These are phyloP conservation scores for Petrocephalus schoutedeni DNA, from an alignment of 2,797 vertebrate genomes.

Conservation along the genomic window DNA sequence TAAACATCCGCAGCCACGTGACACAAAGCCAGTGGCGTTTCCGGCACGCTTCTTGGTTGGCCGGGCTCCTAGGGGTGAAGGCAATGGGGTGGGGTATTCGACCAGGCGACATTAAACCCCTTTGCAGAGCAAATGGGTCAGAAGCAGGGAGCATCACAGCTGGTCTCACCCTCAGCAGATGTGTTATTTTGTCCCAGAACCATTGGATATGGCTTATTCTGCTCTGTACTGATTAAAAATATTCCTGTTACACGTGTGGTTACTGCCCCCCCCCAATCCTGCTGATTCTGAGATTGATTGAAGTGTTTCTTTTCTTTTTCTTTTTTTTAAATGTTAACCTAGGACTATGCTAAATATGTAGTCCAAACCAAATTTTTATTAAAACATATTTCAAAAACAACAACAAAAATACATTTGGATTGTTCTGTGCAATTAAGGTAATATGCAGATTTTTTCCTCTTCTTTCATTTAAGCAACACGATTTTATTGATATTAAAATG, in stretches of 20 bases:
- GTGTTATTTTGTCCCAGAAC: constrained; percentile 53
- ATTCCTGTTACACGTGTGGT: constrained; percentile 65
- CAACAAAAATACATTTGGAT: constrained; percentile 68
- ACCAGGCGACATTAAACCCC: constrained; percentile 58
- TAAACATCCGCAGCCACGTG: constrained; percentile 40
- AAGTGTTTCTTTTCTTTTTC: constrained; percentile 47
- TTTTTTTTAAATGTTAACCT: constrained; percentile 54
- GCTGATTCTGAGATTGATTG: constrained; percentile 36
- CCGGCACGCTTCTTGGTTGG: constrained; percentile 51
- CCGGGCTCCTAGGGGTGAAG: constrained; percentile 45
- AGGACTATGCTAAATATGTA: constrained; percentile 63
- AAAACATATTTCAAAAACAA: constrained; percentile 53
- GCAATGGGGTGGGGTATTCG: constrained; percentile 53
- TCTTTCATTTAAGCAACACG: constrained; percentile 62
- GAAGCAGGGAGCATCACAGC: constrained; percentile 57
- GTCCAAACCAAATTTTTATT: constrained; percentile 70
- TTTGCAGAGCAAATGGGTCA: constrained; percentile 50
- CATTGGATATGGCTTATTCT: constrained; percentile 49
- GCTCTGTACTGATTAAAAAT: constrained; percentile 64
- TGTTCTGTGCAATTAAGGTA: constrained; percentile 82
- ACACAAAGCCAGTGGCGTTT: constrained; percentile 47
- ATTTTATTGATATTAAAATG: constrained; percentile 75
- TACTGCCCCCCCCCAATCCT: constrained; percentile 47
- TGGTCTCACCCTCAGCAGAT: constrained; percentile 58
- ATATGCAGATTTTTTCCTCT: constrained; percentile 70